Conservation (phyloP, 2,113 vertebrate species). For the Sarotherodon lohbergeri region DNA sequence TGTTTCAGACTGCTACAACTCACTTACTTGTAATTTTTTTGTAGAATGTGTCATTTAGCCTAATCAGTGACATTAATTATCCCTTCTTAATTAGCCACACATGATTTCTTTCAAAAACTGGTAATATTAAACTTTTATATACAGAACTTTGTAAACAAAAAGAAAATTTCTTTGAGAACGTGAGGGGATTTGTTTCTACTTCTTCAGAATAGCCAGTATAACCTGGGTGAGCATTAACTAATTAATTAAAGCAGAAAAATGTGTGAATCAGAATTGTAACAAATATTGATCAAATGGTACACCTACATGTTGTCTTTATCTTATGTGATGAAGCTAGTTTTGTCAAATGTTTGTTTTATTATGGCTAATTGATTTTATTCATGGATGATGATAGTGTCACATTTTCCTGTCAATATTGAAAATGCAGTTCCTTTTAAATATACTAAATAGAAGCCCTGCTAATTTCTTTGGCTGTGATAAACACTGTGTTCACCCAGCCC, state of each 20-base stretch:
- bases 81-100: slow-evolving; percentile 1
- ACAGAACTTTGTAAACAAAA: not conserved
- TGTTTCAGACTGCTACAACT: not conserved
- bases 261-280: not conserved
- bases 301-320: not conserved
- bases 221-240: not conserved
- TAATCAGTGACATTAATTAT: slow-evolving; percentile 19
- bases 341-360: not conserved
- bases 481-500: not conserved
- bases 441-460: not conserved
- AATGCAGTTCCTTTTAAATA: slow-evolving; percentile 5
- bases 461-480: slow-evolving; percentile 25
- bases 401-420: slow-evolving; percentile 6
- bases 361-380: not conserved
- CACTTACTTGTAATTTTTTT: not conserved
- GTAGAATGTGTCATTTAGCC: not conserved
- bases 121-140: not conserved
- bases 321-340: not conserved
- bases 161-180: not conserved
- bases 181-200: not conserved
- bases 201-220: not conserved
- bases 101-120: not conserved
- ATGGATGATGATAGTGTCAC: not conserved
- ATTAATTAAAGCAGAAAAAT: not conserved
- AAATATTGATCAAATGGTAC: not conserved